Evolutionary conservation across 2,113 vertebrate species (phyloP).

Genomic region (Danionella cerebrum): DNA sequence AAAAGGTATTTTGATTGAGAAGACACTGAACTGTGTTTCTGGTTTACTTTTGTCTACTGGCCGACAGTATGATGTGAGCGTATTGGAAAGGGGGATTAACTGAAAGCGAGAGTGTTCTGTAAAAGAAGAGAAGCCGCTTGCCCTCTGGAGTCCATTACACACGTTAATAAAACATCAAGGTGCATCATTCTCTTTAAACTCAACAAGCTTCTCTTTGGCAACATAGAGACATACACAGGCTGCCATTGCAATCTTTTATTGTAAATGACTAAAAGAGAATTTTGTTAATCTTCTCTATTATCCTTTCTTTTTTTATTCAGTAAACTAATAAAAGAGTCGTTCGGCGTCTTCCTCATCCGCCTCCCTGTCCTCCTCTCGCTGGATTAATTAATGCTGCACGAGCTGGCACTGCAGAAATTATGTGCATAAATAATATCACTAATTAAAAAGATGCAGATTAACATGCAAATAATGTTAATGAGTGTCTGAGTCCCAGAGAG

Average conservation of each 20-base stretch:
- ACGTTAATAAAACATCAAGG: constrained; percentile 99
- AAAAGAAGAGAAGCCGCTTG: constrained; percentile 97
- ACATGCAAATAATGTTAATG: constrained; percentile 99
- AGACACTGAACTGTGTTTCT: too few relatives aligned
- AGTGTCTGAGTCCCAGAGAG: constrained; percentile 98
- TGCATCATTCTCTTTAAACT: constrained; percentile 98
- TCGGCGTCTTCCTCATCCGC: too few relatives aligned
- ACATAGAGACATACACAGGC: constrained; percentile 80
- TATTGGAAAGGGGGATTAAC: too few relatives aligned
- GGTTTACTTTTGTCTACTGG: constrained; percentile 92
- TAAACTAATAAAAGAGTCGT: constrained; percentile 99
- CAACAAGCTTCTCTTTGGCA: constrained; percentile 99
- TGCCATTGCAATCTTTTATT: constrained; percentile 99
- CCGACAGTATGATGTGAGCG: constrained; percentile 83
- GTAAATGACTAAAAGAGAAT: constrained; percentile 99
- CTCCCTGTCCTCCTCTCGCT: too few relatives aligned
- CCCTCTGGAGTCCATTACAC: constrained; percentile 99
- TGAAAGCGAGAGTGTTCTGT: constrained; percentile 99
- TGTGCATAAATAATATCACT: constrained; percentile 99
- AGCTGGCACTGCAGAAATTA: constrained; percentile 98
- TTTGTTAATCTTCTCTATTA: constrained; percentile 98
- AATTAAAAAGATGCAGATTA: constrained; percentile 99
- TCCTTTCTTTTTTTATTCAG: constrained; percentile 88
- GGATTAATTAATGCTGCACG: constrained; percentile 99
- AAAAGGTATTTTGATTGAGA: not conserved